Percentiles rank a stretch among this genome's conserved stretches.
phyloP scores from a whole-genome alignment of 2,888 invertebrate genomes.

The Eristalinus aeneus region DNA sequence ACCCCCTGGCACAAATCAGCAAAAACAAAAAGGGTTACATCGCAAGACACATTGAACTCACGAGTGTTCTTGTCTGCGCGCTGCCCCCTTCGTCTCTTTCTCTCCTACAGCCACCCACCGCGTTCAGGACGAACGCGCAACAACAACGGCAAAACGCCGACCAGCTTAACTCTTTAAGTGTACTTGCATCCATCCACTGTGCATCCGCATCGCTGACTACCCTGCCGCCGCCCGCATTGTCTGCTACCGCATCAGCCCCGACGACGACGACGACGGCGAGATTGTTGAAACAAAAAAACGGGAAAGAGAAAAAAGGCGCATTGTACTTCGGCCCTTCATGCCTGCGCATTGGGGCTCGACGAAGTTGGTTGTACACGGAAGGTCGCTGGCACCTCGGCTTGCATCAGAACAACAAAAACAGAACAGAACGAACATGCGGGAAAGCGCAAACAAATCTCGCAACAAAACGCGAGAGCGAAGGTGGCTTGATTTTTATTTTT shows the following conservation, averaged over 20 bases:
- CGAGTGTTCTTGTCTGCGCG: not conserved
- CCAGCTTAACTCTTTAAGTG: not conserved
- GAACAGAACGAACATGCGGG: not conserved
- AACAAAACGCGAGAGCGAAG: conserved; percentile 35
- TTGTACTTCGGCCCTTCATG: conserved; percentile 3
- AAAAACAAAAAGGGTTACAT: not conserved
- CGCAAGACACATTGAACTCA: not conserved
- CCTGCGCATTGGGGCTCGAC: conserved; percentile 8
- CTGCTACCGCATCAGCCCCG: conserved; percentile 1
- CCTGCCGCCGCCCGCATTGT: conserved; percentile 33
- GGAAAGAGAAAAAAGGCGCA: conserved; percentile 50
- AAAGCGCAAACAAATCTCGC: not conserved
- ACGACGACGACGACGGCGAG: no score
- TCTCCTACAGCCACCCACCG: not conserved
- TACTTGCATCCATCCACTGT: conserved; percentile 17
- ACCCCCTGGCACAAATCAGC: not conserved
- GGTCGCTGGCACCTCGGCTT: conserved; percentile 53
- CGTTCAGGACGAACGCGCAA: not conserved
- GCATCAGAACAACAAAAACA: conserved; percentile 6
- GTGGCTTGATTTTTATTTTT: conserved; percentile 51
- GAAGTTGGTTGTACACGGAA: conserved; percentile 14
- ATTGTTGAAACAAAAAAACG: no score
- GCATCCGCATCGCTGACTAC: conserved; percentile 1
- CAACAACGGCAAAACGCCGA: not conserved
- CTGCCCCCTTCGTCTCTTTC: not conserved